Base-by-base conservation (phyloP, 2,113 vertebrate species). In the Corythornis vintsioides region DNA sequence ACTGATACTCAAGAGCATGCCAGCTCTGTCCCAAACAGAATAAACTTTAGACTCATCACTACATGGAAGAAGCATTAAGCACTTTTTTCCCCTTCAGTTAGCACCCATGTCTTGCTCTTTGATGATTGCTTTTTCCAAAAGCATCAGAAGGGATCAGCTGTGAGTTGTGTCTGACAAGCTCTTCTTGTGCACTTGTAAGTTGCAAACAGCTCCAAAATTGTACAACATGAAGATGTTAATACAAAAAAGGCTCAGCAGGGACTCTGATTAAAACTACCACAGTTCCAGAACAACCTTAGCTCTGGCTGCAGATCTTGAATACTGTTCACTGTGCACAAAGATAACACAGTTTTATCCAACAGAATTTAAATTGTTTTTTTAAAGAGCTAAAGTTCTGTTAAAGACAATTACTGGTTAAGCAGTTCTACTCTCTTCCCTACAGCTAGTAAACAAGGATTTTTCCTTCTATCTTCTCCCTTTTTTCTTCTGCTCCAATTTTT, bases 301-400 rank as follows among this genome's bases (percentile, higher is more conserved):
- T 25, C 0, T 71, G 56, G 76, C 85, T 56, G 52, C 9, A 3
- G 50, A 16, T 47, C 76, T 83, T 85, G 63, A 91, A 85, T 75
- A 31, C 33, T 72, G 55, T 28, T 87, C 87, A 61, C n/a, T 28
- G 0, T 17, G 0, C 31, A 87, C 56, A 89, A 82, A 69, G 59
- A 65, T 85, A 95, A 92, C 42, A 83, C 11, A 29, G 35, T 48
- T 84, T 86, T 55, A 78, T 15, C 82, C 55, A 87, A 33, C 83
- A 56, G 86, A 66, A 59, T 71, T 61, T 60, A 12, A 50, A 22
- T 50, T 50, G 20, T 24, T 50, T 50, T 70, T 75, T 56, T 5
- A 90, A 92, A 71, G 19, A 89, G 66, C 53, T 42, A 61, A 85
- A 73, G 11, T 57, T 80, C 63, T 92, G 15, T 56, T 73, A 79